Conservation (phyloP, 2,888 invertebrate species). For the Nipponacmea schrenckii region DNA sequence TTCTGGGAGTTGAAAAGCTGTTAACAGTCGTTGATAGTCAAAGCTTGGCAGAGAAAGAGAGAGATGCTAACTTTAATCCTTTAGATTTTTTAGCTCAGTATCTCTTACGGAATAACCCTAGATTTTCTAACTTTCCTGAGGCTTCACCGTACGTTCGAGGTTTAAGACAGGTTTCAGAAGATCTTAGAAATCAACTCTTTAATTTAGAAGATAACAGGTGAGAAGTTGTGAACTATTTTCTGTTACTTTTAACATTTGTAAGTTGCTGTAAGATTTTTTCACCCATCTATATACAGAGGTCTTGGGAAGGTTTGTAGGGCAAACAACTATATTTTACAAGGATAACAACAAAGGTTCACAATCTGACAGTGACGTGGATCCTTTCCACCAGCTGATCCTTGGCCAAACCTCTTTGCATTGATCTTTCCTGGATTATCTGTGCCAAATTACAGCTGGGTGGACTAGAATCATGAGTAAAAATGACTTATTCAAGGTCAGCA, state of each 20-base stretch:
- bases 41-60: conserved; percentile 53
- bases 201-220: conserved; percentile 67
- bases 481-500: too few relatives aligned
- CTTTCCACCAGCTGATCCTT: too few relatives aligned
- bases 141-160: conserved; percentile 67
- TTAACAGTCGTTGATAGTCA: conserved; percentile 63
- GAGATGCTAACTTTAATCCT: conserved; percentile 66
- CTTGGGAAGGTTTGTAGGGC: too few relatives aligned
- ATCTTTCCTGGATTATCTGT: too few relatives aligned
- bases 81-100: conserved; percentile 67
- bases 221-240: conserved; percentile 11
- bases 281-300: too few relatives aligned
- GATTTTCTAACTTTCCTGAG: conserved; percentile 66
- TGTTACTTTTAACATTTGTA: background rate
- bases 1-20: conserved; percentile 67
- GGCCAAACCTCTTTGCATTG: too few relatives aligned
- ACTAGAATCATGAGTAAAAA: too few relatives aligned
- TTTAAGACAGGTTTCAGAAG: conserved; percentile 61
- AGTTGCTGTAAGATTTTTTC: too few relatives aligned
- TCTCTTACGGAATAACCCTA: conserved; percentile 67
- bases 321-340: too few relatives aligned
- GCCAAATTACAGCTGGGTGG: too few relatives aligned
- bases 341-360: too few relatives aligned
- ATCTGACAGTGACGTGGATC: too few relatives aligned
- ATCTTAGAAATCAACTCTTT: conserved; percentile 63